Evolutionary conservation across 2,888 invertebrate genomes (phyloP).

Genomic region (Trisateles emortualis): DNA sequence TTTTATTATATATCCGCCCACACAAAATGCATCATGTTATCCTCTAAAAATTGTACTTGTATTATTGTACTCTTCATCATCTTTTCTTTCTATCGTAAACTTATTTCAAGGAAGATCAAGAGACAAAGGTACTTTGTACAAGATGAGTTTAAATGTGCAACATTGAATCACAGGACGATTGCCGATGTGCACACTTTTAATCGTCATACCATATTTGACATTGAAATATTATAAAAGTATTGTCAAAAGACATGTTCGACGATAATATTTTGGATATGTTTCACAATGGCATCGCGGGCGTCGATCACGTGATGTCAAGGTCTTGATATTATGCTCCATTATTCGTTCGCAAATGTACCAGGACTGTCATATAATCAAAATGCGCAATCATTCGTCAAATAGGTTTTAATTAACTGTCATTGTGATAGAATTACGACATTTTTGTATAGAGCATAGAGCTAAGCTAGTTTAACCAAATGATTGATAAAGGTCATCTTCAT

Average conservation of each 20-base stretch:
- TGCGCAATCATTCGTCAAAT: slow-evolving; percentile 65
- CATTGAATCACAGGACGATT: too few relatives aligned
- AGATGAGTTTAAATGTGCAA: too few relatives aligned
- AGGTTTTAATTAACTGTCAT: slow-evolving; percentile 70
- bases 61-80: too few relatives aligned
- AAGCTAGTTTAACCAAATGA: slow-evolving; percentile 26
- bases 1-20: too few relatives aligned
- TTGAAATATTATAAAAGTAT: slow-evolving; percentile 41
- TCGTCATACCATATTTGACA: too few relatives aligned
- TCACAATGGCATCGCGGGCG: slow-evolving; percentile 38
- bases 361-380: slow-evolving; percentile 56
- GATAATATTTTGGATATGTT: slow-evolving; percentile 38
- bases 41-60: too few relatives aligned
- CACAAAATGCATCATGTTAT: too few relatives aligned
- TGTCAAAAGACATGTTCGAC: slow-evolving; percentile 26
- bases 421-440: slow-evolving; percentile 54
- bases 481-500: slow-evolving; percentile 34
- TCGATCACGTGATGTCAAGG: slow-evolving; percentile 61
- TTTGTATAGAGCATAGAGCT: slow-evolving; percentile 5
- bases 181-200: too few relatives aligned
- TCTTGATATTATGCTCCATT: too few relatives aligned
- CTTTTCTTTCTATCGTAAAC: too few relatives aligned
- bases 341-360: slow-evolving; percentile 38
- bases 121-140: too few relatives aligned
- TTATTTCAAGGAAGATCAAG: too few relatives aligned